Conservation (phyloP, 2,797 vertebrate genomes). For the Enteromius fasciolatus region DNA sequence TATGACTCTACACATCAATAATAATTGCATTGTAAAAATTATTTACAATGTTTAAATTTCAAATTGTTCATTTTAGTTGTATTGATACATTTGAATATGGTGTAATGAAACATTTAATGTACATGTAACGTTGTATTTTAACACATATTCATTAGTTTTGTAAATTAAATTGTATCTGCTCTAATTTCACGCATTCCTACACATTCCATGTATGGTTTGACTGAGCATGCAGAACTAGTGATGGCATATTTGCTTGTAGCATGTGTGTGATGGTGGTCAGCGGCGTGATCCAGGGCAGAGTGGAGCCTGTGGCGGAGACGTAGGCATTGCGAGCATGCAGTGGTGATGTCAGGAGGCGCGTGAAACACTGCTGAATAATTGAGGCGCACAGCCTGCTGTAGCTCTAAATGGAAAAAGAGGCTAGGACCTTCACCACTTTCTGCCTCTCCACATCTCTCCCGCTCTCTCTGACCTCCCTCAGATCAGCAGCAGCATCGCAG, state of each 20-base stretch:
- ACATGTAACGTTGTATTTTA: neutral
- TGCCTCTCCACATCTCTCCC: constrained; percentile 32
- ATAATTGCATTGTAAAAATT: neutral
- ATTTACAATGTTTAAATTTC: neutral
- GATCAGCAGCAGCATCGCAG: constrained; percentile 58
- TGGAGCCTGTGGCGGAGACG: constrained; percentile 22
- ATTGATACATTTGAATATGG: neutral
- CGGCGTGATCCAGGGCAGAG: neutral
- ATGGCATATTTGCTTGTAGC: neutral
- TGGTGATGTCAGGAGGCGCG: constrained; percentile 49
- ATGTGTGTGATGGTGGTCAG: neutral
- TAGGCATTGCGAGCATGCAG: constrained; percentile 18
- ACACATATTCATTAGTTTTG: neutral
- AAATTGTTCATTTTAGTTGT: neutral
- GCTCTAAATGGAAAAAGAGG: constrained; percentile 63
- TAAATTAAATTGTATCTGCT: neutral
- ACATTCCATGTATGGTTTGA: constrained; percentile 12
- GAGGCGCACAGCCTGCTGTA: constrained; percentile 58
- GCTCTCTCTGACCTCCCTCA: constrained; percentile 29
- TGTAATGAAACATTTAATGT: neutral
- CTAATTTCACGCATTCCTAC: neutral
- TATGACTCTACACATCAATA: neutral
- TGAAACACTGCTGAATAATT: constrained; percentile 74
- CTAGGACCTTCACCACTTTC: constrained; percentile 56
- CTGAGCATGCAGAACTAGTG: neutral